Base-by-base conservation (phyloP, 2,888 invertebrate species). In the Eugnorisma glareosa region DNA sequence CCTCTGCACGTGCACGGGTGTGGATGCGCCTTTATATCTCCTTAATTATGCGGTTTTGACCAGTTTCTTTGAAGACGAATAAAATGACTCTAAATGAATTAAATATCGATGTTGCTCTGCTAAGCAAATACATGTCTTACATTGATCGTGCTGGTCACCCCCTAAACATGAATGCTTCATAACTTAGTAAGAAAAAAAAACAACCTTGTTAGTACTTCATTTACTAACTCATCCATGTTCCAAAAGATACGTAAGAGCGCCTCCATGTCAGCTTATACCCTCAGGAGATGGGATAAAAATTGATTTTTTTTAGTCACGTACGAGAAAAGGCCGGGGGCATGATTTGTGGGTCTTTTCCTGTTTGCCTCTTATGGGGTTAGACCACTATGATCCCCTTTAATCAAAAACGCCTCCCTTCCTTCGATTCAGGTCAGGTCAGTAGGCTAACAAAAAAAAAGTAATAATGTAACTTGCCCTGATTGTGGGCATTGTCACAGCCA, bases 231-330 rank as follows among this genome's bases (percentile, higher is more conserved):
- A 35, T 75, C 64, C 11, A 18, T 82, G 70, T 35, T 57, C 11
- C 15, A 0, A 15, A 45, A 69, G 37, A 67, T 66, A 64, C 45
- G 64, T 73, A 76, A 74, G 31, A 74, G 75, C 40, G 45, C 59
- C 61, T 57, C 48, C 73, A 54, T 73, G 68, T 79, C 67, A 83
- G 61, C 67, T 73, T 61, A 67, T 71, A 45, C 59, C 54, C 71
- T 64, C 37, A 75, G 57, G 67, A 80, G 61, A 88, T 64, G 72
- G 72, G 75, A 51, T 57, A 71, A 78, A 85, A 74, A 78, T 83
- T 68, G 57, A n/a, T 77, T 78, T 75, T 80, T 54, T 80, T 87
- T 61, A 64, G 88, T 88, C 86, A 88, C 81, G 88, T 88, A 71
- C 76, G 35, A 13, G 37, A 71, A 73, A 73, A 51, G 66, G 72